Percentiles rank a stretch among this genome's conserved stretches.
These are phyloP conservation scores for Eustalomyia histrio DNA, from an alignment of 2,888 invertebrate genomes.

Conservation along the genomic window DNA sequence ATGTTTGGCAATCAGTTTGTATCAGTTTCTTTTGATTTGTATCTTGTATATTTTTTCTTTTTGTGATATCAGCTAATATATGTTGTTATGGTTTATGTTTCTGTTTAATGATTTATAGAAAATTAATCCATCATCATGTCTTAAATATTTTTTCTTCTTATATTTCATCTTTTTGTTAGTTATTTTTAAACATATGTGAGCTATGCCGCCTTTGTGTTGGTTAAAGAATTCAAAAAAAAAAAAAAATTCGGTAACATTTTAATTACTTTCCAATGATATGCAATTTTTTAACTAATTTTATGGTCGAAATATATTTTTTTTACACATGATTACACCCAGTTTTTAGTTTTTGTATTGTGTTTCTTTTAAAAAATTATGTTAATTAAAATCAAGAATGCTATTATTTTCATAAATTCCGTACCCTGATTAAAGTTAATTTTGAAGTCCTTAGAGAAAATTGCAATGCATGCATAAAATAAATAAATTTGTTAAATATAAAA, in stretches of 20 bases:
- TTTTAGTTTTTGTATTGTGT: neutral
- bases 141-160: constrained; percentile 38
- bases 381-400: neutral
- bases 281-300: constrained; percentile 65
- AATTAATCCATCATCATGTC: constrained; percentile 64
- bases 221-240: neutral
- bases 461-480: no score
- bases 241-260: constrained; percentile 71
- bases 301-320: constrained; percentile 1
- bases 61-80: constrained; percentile 13
- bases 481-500: no score
- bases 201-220: constrained; percentile 36
- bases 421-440: neutral
- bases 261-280: constrained; percentile 77
- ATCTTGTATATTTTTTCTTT: neutral
- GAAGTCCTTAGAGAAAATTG: neutral
- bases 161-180: constrained; percentile 1
- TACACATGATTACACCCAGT: constrained; percentile 13
- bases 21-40: constrained; percentile 7
- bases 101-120: constrained; percentile 24
- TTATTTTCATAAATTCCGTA: neutral
- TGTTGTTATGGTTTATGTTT: constrained; percentile 13
- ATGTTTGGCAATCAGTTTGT: constrained; percentile 70
- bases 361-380: constrained; percentile 25
- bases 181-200: constrained; percentile 1